Conservation (phyloP, 2,888 invertebrate species). For the Eupithecia vulgata region DNA sequence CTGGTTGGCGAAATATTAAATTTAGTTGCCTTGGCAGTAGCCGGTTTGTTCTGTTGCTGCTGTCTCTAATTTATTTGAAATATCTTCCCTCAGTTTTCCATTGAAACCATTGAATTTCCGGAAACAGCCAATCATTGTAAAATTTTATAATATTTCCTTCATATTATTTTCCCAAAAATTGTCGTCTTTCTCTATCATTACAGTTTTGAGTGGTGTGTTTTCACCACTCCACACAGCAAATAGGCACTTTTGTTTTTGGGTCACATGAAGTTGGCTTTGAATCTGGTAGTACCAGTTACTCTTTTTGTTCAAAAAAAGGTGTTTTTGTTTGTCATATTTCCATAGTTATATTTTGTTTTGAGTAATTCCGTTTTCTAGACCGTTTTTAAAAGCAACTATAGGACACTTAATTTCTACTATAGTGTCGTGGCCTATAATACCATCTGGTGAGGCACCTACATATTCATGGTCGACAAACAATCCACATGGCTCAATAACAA, state of each 20-base stretch:
- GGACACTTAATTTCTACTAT: too few relatives aligned
- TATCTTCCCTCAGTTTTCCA: background rate
- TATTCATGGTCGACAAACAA: slow-evolving; percentile 4
- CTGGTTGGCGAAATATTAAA: background rate
- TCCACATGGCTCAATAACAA: slow-evolving; percentile 7
- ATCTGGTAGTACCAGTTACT: too few relatives aligned
- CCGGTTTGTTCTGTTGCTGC: too few relatives aligned
- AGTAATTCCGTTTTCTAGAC: too few relatives aligned
- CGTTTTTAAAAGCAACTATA: too few relatives aligned
- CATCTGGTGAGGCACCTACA: slow-evolving; percentile 18
- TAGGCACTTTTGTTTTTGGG: slow-evolving; percentile 5
- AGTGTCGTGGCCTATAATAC: too few relatives aligned
- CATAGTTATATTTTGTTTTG: too few relatives aligned
- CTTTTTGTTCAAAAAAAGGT: too few relatives aligned
- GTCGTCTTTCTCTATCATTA: background rate
- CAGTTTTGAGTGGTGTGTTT: slow-evolving; percentile 9
- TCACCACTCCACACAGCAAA: slow-evolving; percentile 21
- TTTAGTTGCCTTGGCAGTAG: background rate
- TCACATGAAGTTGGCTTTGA: background rate
- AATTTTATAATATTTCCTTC: background rate
- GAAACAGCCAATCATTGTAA: background rate
- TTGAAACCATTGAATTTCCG: background rate
- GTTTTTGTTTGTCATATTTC: slow-evolving; percentile 8
- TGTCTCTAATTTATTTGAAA: background rate
- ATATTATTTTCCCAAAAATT: background rate